These are phyloP conservation scores for Percina caprodes DNA, from an alignment of 2,113 vertebrate genomes.

Conservation along the genomic window DNA sequence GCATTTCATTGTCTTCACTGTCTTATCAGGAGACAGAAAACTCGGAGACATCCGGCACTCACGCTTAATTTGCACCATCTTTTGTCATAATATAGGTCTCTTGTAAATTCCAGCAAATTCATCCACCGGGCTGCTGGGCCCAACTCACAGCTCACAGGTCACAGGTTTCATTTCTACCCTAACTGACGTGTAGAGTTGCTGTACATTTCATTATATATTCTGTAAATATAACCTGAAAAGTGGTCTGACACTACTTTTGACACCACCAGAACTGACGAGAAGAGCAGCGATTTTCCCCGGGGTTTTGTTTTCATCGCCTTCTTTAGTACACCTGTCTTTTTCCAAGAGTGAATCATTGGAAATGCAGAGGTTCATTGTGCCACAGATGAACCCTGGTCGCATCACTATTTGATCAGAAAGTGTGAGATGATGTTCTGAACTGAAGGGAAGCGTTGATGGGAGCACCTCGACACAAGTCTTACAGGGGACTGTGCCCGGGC, in stretches of 20 bases:
- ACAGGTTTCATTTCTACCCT: conserved; percentile 30
- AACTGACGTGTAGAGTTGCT: conserved; percentile 48
- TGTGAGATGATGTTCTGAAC: conserved; percentile 28
- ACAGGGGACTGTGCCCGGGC: conserved; percentile 13
- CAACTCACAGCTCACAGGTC: not conserved
- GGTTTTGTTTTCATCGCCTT: too few species aligned
- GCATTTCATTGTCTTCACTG: conserved; percentile 44
- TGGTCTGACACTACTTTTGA: conserved; percentile 47
- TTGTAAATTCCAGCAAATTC: conserved; percentile 23
- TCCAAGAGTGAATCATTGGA: not conserved
- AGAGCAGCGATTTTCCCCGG: too few species aligned
- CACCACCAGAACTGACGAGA: conserved; percentile 39
- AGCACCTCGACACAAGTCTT: conserved; percentile 10
- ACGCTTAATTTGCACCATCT: conserved; percentile 31
- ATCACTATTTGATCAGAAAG: conserved; percentile 63
- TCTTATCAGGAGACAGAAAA: conserved; percentile 31
- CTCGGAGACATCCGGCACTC: conserved; percentile 32
- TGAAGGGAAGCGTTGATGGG: not conserved
- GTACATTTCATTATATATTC: conserved; percentile 60
- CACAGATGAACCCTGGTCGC: conserved; percentile 42
- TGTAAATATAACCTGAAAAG: conserved; percentile 39
- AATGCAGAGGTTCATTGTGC: conserved; percentile 30
- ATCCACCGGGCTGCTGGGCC: not conserved
- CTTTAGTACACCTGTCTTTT: conserved; percentile 4
- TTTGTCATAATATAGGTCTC: conserved; percentile 22